Evolutionary conservation across 2,113 vertebrate species (phyloP).

Genomic region (Myotis brandtii): DNA sequence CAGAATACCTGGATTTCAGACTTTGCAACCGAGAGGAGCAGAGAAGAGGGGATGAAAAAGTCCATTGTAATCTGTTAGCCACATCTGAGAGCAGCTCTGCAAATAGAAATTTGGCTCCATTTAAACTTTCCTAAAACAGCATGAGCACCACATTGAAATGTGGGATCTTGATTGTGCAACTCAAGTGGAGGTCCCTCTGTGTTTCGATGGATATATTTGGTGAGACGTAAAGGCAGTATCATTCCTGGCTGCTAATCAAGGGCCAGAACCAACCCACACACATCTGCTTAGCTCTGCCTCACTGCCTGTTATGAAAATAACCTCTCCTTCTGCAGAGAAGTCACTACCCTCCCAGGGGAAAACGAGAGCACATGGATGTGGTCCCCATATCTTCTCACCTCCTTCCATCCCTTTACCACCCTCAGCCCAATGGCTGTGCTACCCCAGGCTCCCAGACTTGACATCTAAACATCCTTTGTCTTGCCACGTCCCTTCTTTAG

Average conservation of each 20-base stretch:
- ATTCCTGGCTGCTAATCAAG: conserved; percentile 57
- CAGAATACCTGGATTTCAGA: conserved; percentile 54
- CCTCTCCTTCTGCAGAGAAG: conserved; percentile 41
- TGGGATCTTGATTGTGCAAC: conserved; percentile 50
- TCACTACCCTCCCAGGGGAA: not conserved
- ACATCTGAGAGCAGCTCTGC: conserved; percentile 61
- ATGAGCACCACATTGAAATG: not conserved
- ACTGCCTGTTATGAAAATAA: conserved; percentile 63
- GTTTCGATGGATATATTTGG: conserved; percentile 65
- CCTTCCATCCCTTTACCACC: not conserved
- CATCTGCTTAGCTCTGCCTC: conserved; percentile 59
- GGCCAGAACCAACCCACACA: conserved; percentile 61
- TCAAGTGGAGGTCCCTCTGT: conserved; percentile 50
- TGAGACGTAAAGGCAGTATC: conserved; percentile 60
- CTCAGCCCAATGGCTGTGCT: not conserved
- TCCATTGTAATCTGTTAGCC: conserved; percentile 42
- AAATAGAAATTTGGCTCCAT: conserved; percentile 58
- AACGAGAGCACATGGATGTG: not conserved
- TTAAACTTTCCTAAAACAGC: conserved; percentile 57
- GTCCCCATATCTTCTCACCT: not conserved
- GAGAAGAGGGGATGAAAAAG: conserved; percentile 38
- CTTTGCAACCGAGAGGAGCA: conserved; percentile 45
- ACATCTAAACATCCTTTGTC: not conserved
- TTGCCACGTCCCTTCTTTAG: not conserved
- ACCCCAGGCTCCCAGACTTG: not conserved